Evolutionary conservation across 2,113 vertebrate genomes (phyloP).

Genomic region (Micronycteris hirsuta): DNA sequence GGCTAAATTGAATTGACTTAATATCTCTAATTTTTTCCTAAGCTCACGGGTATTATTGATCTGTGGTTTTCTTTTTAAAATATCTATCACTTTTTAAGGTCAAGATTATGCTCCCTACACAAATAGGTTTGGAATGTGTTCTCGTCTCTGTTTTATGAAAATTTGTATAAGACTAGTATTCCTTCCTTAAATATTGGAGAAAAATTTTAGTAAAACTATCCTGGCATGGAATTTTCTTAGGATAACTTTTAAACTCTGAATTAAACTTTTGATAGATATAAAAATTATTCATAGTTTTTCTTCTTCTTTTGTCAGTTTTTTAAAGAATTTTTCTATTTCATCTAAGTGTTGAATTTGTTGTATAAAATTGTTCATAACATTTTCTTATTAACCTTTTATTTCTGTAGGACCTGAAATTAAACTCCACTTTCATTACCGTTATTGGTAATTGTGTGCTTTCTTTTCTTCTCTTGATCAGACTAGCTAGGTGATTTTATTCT

Average conservation of each 20-base stretch:
- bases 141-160: not conserved
- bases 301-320: not conserved
- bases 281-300: not conserved
- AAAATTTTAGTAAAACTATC: not conserved
- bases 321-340: not conserved
- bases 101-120: not conserved
- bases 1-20: not conserved
- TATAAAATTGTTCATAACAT: not conserved
- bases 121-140: not conserved
- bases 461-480: not conserved
- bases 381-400: not conserved
- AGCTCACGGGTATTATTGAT: not conserved
- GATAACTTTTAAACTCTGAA: not conserved
- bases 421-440: not conserved
- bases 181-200: not conserved
- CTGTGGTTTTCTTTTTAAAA: not conserved
- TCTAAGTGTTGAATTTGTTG: not conserved
- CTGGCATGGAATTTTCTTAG: not conserved
- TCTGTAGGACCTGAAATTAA: not conserved
- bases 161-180: not conserved
- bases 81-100: not conserved
- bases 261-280: not conserved
- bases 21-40: not conserved
- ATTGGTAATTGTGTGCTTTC: not conserved
- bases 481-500: not conserved